These are phyloP conservation scores for Grammomys surdaster DNA, from an alignment of 2,113 vertebrate genomes.

Conservation along the genomic window DNA sequence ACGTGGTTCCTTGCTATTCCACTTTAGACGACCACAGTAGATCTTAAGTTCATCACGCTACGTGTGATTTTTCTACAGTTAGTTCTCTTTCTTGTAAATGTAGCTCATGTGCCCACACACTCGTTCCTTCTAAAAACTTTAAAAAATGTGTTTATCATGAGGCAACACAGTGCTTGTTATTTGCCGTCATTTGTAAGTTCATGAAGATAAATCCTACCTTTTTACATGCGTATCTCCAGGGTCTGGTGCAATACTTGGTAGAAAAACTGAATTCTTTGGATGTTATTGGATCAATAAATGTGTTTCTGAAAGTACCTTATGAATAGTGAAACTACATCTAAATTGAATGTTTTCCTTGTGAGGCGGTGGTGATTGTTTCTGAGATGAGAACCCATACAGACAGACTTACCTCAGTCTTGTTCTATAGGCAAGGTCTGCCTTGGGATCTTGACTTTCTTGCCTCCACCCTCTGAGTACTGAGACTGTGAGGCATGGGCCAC, in stretches of 20 bases:
- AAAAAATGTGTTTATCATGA: conserved; percentile 5
- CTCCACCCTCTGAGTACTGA: neutral
- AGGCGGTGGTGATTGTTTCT: neutral
- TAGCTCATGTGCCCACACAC: neutral
- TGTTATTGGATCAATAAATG: conserved; percentile 50
- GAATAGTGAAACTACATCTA: conserved; percentile 7
- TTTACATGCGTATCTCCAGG: neutral
- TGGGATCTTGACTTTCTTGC: neutral
- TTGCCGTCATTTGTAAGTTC: neutral
- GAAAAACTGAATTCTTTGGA: neutral
- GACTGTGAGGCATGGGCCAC: neutral
- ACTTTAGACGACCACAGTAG: neutral
- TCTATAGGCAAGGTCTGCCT: neutral
- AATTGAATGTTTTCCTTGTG: neutral
- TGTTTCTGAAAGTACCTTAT: conserved; percentile 15
- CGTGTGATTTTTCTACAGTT: neutral
- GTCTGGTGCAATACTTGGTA: neutral
- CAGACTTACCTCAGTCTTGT: neutral
- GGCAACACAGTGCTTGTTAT: neutral
- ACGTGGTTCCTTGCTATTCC: neutral
- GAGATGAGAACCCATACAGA: neutral
- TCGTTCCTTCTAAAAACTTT: conserved; percentile 33
- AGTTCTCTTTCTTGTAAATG: neutral
- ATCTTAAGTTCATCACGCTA: neutral
- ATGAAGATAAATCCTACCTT: neutral